Conservation (phyloP, 2,888 invertebrate species). For the Ethmia dodecea region DNA sequence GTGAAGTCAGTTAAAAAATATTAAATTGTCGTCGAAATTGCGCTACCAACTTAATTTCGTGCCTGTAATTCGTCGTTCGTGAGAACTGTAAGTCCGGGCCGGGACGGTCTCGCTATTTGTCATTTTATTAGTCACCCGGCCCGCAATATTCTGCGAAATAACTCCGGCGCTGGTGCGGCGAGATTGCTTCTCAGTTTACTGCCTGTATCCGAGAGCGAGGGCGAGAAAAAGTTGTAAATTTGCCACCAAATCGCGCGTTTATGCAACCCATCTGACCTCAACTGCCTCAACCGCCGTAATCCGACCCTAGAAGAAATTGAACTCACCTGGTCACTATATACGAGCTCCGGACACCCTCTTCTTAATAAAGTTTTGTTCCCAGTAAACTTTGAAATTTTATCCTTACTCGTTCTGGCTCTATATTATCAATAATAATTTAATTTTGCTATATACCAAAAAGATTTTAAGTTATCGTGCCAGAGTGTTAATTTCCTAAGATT, state of each 20-base stretch:
- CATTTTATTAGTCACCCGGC: conserved; percentile 69
- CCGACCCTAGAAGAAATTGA: conserved; percentile 44
- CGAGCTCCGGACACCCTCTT: conserved; percentile 27
- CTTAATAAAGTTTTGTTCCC: conserved; percentile 31
- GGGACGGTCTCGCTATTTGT: conserved; percentile 60
- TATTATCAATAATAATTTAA: not conserved
- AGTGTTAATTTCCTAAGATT: too few relatives aligned
- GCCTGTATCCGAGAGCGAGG: conserved; percentile 50
- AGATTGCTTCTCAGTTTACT: conserved; percentile 66
- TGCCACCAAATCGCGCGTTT: conserved; percentile 67
- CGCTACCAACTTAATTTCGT: too few relatives aligned
- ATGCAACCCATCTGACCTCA: conserved; percentile 66
- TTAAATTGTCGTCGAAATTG: too few relatives aligned
- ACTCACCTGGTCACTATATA: conserved; percentile 38
- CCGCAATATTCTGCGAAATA: conserved; percentile 69
- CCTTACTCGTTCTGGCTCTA: too few relatives aligned
- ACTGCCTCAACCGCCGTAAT: conserved; percentile 49
- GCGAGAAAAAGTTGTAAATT: conserved; percentile 73
- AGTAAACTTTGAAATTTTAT: not conserved
- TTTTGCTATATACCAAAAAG: too few relatives aligned
- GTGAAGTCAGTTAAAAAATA: too few relatives aligned
- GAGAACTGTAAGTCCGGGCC: conserved; percentile 37
- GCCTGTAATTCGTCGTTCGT: conserved; percentile 5
- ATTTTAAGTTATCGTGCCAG: too few relatives aligned
- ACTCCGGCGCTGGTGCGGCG: conserved; percentile 48